Evolutionary conservation across 2,888 invertebrate genomes (phyloP).

Genomic region (Orthosia gothica): DNA sequence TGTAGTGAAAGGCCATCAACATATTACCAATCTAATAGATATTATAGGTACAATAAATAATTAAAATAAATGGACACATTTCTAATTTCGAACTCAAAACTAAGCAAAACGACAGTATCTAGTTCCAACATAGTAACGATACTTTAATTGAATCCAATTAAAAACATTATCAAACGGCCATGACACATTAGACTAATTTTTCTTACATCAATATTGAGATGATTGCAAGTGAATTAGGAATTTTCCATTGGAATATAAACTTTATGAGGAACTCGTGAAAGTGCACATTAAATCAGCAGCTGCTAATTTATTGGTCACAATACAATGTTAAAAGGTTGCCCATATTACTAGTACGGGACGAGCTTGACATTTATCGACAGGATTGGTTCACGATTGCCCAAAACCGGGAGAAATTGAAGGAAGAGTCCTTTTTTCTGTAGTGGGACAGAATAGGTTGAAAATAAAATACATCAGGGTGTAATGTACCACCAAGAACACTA

Average conservation of each 20-base stretch:
- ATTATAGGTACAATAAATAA: background rate
- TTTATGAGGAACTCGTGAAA: background rate
- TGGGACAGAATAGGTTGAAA: too few relatives aligned
- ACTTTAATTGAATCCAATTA: constrained; percentile 60
- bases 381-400: too few relatives aligned
- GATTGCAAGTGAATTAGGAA: constrained; percentile 1
- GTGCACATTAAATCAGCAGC: background rate
- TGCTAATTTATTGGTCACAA: too few relatives aligned
- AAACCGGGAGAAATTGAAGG: too few relatives aligned
- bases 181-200: constrained; percentile 63
- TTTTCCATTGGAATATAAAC: constrained; percentile 13
- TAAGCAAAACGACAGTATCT: background rate
- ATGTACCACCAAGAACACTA: too few relatives aligned
- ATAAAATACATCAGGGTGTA: too few relatives aligned
- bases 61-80: constrained; percentile 14
- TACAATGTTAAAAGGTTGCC: too few relatives aligned
- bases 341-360: too few relatives aligned
- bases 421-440: too few relatives aligned
- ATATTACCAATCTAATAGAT: too few relatives aligned
- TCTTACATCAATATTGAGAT: constrained; percentile 43
- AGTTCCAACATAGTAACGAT: constrained; percentile 44
- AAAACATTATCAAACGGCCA: constrained; percentile 54
- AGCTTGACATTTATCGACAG: too few relatives aligned
- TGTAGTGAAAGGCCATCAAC: too few relatives aligned
- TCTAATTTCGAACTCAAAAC: constrained; percentile 14